Conservation (phyloP, 64 coral and sea anemone species). For the Montipora sp. region DNA sequence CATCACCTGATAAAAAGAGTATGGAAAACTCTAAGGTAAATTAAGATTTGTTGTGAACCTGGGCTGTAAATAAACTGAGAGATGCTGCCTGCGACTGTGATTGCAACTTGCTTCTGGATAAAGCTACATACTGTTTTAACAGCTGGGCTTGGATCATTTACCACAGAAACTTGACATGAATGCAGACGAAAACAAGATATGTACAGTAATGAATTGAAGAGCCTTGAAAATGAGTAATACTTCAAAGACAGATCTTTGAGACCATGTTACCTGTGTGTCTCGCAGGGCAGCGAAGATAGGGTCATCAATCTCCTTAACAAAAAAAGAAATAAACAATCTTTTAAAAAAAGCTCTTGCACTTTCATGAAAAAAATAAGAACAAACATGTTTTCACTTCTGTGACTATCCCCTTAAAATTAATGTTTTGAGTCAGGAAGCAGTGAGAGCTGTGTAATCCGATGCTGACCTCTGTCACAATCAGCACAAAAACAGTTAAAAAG, state of each 20-base stretch:
- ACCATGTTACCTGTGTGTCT: slow-evolving; percentile 75
- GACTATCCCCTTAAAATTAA: too few species aligned
- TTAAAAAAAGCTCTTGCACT: neutral
- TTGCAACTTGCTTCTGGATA: neutral
- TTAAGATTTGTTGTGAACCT: neutral
- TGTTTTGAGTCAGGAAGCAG: too few species aligned
- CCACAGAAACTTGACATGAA: neutral
- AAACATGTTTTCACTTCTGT: too few species aligned
- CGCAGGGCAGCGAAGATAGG: slow-evolving; percentile 66
- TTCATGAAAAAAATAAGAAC: neutral
- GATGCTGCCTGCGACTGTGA: neutral
- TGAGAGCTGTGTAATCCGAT: too few species aligned
- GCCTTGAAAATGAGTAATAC: neutral
- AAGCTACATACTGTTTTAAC: neutral
- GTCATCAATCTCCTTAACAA: slow-evolving; percentile 86
- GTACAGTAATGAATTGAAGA: neutral
- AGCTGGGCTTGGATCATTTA: neutral
- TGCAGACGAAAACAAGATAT: neutral
- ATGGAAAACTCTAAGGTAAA: neutral
- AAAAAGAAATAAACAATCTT: neutral
- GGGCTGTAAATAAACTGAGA: neutral
- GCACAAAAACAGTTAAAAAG: too few species aligned
- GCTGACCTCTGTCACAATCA: too few species aligned
- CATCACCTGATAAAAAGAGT: slow-evolving; percentile 25
- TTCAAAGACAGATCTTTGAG: neutral